Conservation (phyloP, 2,797 vertebrate genomes). For the Cyclopterus lumpus region DNA sequence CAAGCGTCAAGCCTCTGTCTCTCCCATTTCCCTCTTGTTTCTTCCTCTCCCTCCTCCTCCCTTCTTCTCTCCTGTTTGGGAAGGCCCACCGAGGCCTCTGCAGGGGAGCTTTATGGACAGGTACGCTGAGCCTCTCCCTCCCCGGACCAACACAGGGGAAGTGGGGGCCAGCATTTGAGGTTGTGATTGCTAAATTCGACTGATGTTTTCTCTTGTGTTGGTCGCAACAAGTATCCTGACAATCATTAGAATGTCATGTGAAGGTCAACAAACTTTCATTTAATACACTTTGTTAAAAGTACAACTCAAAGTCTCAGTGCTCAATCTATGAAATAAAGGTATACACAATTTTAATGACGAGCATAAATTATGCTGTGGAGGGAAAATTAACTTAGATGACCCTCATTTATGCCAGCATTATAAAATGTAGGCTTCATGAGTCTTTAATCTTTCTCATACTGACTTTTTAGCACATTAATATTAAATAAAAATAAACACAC, state of each 20-base stretch:
- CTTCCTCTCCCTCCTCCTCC: conserved; percentile 37
- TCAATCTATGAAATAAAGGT: background rate
- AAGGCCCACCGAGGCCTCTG: conserved; percentile 67
- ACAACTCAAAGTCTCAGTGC: background rate
- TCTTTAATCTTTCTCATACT: background rate
- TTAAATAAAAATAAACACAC: background rate
- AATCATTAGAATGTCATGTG: background rate
- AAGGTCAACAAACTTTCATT: conserved; percentile 5
- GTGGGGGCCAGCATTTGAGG: conserved; percentile 15
- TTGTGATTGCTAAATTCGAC: conserved; percentile 34
- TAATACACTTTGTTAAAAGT: background rate
- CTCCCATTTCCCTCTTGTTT: conserved; percentile 53
- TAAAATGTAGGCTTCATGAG: background rate
- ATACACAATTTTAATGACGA: background rate
- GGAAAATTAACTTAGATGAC: background rate
- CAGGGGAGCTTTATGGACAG: conserved; percentile 77
- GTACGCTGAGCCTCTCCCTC: conserved; percentile 68
- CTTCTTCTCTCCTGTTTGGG: conserved; percentile 56
- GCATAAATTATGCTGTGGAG: background rate
- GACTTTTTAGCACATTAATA: background rate
- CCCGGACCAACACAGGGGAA: conserved; percentile 48
- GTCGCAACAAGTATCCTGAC: background rate
- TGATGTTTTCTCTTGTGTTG: conserved; percentile 5
- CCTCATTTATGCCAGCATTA: background rate
- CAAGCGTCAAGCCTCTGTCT: conserved; percentile 74